Evolutionary conservation across 2,113 vertebrate genomes (phyloP), one percentile per base, ranked within the genome.

Genomic region (Nyctibius bracteatus): DNA sequence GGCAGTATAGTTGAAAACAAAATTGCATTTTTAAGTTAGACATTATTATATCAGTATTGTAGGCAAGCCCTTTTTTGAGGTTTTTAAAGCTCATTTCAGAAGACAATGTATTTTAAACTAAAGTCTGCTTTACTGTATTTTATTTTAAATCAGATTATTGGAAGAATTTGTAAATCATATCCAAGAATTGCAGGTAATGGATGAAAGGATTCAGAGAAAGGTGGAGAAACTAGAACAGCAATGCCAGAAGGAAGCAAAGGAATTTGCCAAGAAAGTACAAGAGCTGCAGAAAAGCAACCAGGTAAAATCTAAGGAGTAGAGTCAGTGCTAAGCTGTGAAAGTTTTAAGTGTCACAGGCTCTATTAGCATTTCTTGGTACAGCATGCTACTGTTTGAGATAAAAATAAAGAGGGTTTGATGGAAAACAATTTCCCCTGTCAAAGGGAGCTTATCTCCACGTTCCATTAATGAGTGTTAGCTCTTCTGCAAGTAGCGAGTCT

Each of bases 101-200:
- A 81, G 58, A 25, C 15, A 10, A 1, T 41, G 5, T 47, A 22
- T 90, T 81, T 91, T 51, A 47, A 78, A 78, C 59, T 96, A 5
- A 96, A 83, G 8, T 47, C 28, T 92, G 23, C 80, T 78, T 86
- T 90, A 33, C 28, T 88, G 9, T 72, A 51, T 94, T 96, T 46
- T 92, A 91, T 73, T 90, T 92, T 70, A 73, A 87, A 79, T 93
- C 96, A 99, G 99, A 95, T 98, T 99, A 96, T 95, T 99, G 96
- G 99, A 99, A 95, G 99, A 99, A 98, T 99, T 99, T 98, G 98
- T 99, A 92, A 99, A 98, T 98, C 99, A 99, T 97, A 99, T 99
- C 73, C 99, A 99, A 75, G 99, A 99, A 95, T 98, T 99, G 54
- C 99, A 99, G 97, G 98, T 99, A 92, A 98, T 99, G 97, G 99